These are phyloP conservation scores for Pygocentrus nattereri DNA, from an alignment of 2,797 vertebrate species.

Conservation along the genomic window DNA sequence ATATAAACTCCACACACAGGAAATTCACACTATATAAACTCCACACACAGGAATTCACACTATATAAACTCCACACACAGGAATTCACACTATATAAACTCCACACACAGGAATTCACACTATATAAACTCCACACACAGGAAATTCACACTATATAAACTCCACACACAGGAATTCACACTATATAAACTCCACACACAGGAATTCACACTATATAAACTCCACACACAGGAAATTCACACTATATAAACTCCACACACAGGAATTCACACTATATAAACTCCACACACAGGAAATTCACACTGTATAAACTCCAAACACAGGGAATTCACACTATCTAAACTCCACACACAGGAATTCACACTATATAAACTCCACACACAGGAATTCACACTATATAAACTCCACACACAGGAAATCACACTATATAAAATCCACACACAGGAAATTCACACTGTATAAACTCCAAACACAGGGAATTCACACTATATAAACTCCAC, in stretches of 20 bases:
- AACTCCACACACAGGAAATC: conserved; percentile 32
- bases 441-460: conserved; percentile 18
- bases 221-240: conserved; percentile 29
- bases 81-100: conserved; percentile 11
- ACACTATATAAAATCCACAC: conserved; percentile 18
- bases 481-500: neutral
- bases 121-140: conserved; percentile 23
- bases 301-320: neutral
- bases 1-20: conserved; percentile 29
- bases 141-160: neutral
- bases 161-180: conserved; percentile 29
- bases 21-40: conserved; percentile 21
- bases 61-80: conserved; percentile 33
- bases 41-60: conserved; percentile 27
- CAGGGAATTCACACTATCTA: no score
- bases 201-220: neutral
- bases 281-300: conserved; percentile 27
- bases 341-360: no score
- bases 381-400: conserved; percentile 16
- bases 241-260: neutral
- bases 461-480: conserved; percentile 34
- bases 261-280: neutral
- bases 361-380: neutral
- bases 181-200: conserved; percentile 7
- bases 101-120: conserved; percentile 17